Conservation (phyloP, 2,113 vertebrate genomes). For the Chloropsis hardwickii region DNA sequence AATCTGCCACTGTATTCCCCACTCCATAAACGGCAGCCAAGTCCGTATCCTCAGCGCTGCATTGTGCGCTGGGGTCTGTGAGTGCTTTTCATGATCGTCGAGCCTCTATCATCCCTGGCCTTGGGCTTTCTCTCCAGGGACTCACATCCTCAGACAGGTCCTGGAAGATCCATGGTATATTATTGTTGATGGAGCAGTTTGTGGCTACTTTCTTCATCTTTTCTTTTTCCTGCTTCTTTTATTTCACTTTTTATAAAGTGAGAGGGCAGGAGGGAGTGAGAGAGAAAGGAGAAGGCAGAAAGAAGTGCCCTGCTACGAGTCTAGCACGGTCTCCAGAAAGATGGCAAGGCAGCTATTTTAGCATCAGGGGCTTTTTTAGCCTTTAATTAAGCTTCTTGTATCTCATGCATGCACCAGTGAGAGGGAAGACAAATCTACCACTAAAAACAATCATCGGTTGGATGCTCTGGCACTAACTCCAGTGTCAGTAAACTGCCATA, state of each 20-base stretch:
- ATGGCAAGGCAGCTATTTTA: background rate
- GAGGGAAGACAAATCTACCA: background rate
- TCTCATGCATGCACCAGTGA: background rate
- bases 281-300: background rate
- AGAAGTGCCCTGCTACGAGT: background rate
- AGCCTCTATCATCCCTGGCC: conserved; percentile 1
- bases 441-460: background rate
- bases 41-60: conserved; percentile 14
- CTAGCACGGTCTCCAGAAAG: background rate
- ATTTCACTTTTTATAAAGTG: background rate
- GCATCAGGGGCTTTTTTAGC: background rate
- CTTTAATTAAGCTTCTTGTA: background rate
- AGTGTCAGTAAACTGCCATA: background rate
- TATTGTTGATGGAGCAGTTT: background rate
- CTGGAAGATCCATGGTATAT: background rate
- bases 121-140: background rate
- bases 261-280: background rate
- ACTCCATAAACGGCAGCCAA: conserved; percentile 34
- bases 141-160: background rate
- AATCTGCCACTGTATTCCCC: conserved; percentile 63
- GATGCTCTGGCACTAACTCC: background rate
- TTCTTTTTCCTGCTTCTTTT: background rate
- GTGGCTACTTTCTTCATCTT: background rate
- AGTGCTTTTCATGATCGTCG: conserved; percentile 12
- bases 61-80: conserved; percentile 11